Evolutionary conservation across 2,113 vertebrate genomes (phyloP).

Genomic region (Macroglossus sobrinus): DNA sequence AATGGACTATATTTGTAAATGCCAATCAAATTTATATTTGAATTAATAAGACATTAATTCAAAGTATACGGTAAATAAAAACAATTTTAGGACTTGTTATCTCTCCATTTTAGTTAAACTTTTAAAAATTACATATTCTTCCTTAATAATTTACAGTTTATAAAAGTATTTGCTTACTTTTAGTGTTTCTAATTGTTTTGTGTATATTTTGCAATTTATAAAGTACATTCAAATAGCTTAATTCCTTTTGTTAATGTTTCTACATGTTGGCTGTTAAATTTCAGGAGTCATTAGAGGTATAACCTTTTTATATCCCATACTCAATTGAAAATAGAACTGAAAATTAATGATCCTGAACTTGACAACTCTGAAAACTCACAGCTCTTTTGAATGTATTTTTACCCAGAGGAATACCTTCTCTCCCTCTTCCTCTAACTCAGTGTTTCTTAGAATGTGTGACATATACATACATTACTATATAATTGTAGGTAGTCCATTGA

Average conservation of each 20-base stretch:
- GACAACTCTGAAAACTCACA: not conserved
- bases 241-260: not conserved
- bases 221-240: not conserved
- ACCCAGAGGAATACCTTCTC: not conserved
- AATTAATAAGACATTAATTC: not conserved
- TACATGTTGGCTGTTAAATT: not conserved
- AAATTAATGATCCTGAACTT: not conserved
- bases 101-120: not conserved
- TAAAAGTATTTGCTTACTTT: not conserved
- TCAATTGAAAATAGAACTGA: not conserved
- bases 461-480: not conserved
- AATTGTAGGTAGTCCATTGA: not conserved
- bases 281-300: not conserved
- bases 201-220: not conserved
- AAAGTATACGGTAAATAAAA: not conserved
- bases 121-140: not conserved
- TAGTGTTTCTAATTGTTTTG: not conserved
- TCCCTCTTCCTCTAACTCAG: not conserved
- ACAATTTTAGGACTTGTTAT: not conserved
- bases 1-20: not conserved
- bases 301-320: not conserved
- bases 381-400: not conserved
- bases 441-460: not conserved
- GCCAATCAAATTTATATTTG: not conserved
- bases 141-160: not conserved